A percentile compares a stretch with the other conserved stretches of the same genome.
phyloP scores from a whole-genome alignment of 2,888 invertebrate genomes.

The Volucella inflata region DNA sequence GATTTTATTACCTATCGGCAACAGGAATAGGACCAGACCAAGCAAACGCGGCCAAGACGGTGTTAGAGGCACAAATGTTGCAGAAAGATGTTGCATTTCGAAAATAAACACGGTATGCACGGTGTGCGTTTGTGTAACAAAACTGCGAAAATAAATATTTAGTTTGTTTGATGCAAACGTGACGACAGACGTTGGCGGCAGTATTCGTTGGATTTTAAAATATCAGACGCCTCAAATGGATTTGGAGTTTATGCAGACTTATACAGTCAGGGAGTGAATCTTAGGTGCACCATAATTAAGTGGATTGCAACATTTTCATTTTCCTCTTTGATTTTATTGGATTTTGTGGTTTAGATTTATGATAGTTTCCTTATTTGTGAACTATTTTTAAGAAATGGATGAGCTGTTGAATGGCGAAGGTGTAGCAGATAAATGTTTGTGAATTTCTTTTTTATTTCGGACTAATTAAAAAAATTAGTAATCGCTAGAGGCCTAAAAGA shows the following conservation, averaged over 20 bases:
- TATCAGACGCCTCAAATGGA: constrained; percentile 33
- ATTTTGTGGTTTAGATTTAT: no score
- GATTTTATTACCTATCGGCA: constrained; percentile 65
- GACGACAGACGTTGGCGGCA: constrained; percentile 60
- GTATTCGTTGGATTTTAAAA: constrained; percentile 10
- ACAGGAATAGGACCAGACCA: neutral
- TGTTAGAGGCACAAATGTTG: constrained; percentile 68
- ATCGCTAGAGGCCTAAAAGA: no score
- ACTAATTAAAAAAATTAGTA: no score
- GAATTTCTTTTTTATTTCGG: no score
- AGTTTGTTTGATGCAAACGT: constrained; percentile 55
- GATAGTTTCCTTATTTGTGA: no score
- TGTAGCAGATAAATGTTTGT: no score
- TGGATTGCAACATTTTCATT: neutral
- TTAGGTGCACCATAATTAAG: neutral
- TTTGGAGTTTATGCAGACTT: constrained; percentile 6
- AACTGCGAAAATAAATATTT: constrained; percentile 72
- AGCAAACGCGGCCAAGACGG: neutral
- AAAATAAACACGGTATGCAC: constrained; percentile 63
- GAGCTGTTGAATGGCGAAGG: no score
- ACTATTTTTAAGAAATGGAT: no score
- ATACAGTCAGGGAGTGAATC: constrained; percentile 8
- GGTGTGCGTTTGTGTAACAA: constrained; percentile 58
- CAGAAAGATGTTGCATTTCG: constrained; percentile 68
- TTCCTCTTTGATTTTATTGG: neutral